Conservation (phyloP, 2,888 invertebrate genomes). For the Steinernema hermaphroditum region DNA sequence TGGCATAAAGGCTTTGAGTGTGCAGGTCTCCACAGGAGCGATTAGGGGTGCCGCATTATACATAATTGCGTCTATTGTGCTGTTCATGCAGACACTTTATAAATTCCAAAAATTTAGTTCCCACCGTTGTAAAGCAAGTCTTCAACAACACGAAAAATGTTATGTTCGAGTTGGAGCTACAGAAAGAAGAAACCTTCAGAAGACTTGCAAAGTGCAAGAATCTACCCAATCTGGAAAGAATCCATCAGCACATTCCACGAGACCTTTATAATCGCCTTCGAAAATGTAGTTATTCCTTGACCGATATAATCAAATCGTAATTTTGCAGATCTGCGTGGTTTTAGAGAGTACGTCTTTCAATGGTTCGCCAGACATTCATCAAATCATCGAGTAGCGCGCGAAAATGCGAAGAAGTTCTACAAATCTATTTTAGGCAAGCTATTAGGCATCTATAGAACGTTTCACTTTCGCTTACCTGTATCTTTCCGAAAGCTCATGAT, state of each 20-base stretch:
- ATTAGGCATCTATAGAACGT: too few relatives aligned
- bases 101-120: constrained; percentile 2
- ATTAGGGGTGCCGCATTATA: background rate
- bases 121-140: background rate
- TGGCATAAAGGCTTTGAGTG: background rate
- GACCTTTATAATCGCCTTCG: background rate
- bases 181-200: constrained; percentile 15
- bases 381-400: background rate
- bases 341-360: background rate
- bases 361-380: constrained; percentile 7
- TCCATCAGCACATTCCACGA: constrained; percentile 11
- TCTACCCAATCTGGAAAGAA: constrained; percentile 3
- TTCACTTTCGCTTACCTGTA: too few relatives aligned
- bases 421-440: background rate
- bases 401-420: background rate
- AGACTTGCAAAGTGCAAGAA: constrained; percentile 14
- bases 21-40: background rate
- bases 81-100: background rate
- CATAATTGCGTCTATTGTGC: background rate
- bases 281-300: background rate
- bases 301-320: too few relatives aligned
- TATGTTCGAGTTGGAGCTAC: constrained; percentile 9
- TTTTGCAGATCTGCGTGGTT: background rate
- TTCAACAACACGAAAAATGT: constrained; percentile 13
- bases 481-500: too few relatives aligned